Evolutionary conservation across 2,113 vertebrate species (phyloP).

Genomic region (Trogon surrucura): DNA sequence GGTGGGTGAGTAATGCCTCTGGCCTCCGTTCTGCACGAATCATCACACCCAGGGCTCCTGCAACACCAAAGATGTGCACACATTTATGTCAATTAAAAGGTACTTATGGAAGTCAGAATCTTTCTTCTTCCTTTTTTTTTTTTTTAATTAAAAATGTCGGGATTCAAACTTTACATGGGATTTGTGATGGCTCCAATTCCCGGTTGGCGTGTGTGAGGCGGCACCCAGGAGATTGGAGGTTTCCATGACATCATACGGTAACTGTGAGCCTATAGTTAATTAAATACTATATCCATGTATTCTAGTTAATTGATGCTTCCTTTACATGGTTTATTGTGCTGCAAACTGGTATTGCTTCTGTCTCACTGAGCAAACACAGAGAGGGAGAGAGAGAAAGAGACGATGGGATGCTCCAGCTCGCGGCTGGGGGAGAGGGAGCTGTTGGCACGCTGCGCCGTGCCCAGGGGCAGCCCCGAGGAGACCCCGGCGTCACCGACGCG

Average conservation of each 20-base stretch:
- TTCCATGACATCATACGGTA: constrained; percentile 74
- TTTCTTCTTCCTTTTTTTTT: neutral
- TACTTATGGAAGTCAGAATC: constrained; percentile 1
- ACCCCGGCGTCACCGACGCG: neutral
- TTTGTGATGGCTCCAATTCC: constrained; percentile 43
- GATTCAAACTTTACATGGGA: constrained; percentile 61
- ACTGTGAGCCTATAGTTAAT: constrained; percentile 75
- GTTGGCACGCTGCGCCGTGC: neutral
- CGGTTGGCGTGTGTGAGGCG: neutral
- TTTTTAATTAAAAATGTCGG: constrained; percentile 39
- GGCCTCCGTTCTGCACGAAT: neutral
- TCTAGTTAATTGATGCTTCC: constrained; percentile 93
- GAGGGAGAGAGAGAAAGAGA: constrained; percentile 80
- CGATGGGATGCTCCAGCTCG: constrained; percentile 79
- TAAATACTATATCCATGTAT: constrained; percentile 82
- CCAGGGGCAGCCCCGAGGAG: constrained; percentile 7
- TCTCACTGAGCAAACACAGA: constrained; percentile 94
- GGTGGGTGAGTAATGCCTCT: neutral
- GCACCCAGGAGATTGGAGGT: constrained; percentile 54
- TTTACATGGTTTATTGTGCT: constrained; percentile 93
- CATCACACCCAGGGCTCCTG: neutral
- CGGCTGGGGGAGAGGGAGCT: constrained; percentile 66
- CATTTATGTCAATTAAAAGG: neutral
- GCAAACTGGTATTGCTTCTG: constrained; percentile 90
- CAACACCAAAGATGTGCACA: neutral